Evolutionary conservation across 2,888 invertebrate species (phyloP).

Genomic region (Galerucella calmariensis): DNA sequence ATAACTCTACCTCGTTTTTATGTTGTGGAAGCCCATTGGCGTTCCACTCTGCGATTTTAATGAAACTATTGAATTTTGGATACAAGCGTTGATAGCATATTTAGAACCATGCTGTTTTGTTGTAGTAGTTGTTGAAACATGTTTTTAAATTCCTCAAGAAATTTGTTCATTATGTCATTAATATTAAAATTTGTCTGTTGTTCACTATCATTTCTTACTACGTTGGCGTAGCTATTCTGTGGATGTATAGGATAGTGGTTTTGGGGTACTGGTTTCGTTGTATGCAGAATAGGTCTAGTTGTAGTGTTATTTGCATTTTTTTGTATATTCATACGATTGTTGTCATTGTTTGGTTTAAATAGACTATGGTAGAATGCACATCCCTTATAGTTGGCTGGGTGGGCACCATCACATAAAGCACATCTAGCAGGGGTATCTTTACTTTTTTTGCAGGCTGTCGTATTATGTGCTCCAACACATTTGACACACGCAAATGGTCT

Average conservation of each 20-base stretch:
- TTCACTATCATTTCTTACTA: too few relatives aligned
- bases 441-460: constrained; percentile 5
- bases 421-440: constrained; percentile 16
- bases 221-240: too few relatives aligned
- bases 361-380: too few relatives aligned
- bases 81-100: constrained; percentile 28
- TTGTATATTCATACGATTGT: neutral
- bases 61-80: constrained; percentile 24
- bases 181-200: too few relatives aligned
- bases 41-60: constrained; percentile 21
- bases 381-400: constrained; percentile 5
- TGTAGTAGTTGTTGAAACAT: constrained; percentile 30
- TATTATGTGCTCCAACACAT: constrained; percentile 19
- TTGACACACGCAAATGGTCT: constrained; percentile 20
- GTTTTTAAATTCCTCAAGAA: constrained; percentile 29
- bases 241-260: constrained; percentile 9
- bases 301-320: too few relatives aligned
- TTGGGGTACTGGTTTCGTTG: constrained; percentile 5
- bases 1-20: constrained; percentile 26
- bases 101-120: constrained; percentile 31
- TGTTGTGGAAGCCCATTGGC: constrained; percentile 20
- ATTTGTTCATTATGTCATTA: constrained; percentile 17
- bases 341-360: constrained; percentile 8
- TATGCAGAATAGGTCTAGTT: neutral
- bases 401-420: constrained; percentile 20